Evolutionary conservation across 2,888 invertebrate genomes (phyloP).

Genomic region (Trissoscelio sp.): DNA sequence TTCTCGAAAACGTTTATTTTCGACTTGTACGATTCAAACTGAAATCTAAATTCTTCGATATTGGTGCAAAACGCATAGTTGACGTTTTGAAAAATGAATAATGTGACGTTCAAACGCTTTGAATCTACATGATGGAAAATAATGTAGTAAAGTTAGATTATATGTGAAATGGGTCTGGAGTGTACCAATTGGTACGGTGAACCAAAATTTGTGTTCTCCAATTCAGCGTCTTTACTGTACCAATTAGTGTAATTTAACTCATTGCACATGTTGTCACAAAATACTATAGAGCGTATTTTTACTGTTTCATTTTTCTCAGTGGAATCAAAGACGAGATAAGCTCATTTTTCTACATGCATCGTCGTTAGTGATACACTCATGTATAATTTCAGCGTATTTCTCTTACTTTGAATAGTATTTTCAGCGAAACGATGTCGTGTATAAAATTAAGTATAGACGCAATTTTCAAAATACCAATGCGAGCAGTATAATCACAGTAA

Average conservation of each 20-base stretch:
- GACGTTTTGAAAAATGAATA: constrained; percentile 80
- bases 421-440: constrained; percentile 62
- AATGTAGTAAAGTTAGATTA: constrained; percentile 50
- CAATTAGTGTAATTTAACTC: constrained; percentile 20
- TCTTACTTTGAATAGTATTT: constrained; percentile 58
- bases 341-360: constrained; percentile 83
- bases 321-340: constrained; percentile 80
- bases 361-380: constrained; percentile 75
- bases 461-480: constrained; percentile 43
- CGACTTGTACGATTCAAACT: constrained; percentile 54
- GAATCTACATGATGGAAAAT: constrained; percentile 74
- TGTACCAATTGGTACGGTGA: constrained; percentile 19
- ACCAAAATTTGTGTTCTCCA: not conserved
- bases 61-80: constrained; percentile 80
- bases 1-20: constrained; percentile 60
- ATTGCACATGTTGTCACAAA: constrained; percentile 31
- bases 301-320: constrained; percentile 59
- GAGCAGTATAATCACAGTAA: constrained; percentile 59
- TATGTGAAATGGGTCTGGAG: constrained; percentile 34
- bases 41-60: constrained; percentile 78
- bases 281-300: constrained; percentile 44
- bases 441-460: constrained; percentile 60
- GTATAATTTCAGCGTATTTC: constrained; percentile 57
- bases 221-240: constrained; percentile 18
- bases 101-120: constrained; percentile 82